Percentiles rank a stretch among this genome's conserved stretches.
Evolutionary conservation across 2,797 vertebrate species (phyloP).

Genomic region (Hypotaenidia okinawae): DNA sequence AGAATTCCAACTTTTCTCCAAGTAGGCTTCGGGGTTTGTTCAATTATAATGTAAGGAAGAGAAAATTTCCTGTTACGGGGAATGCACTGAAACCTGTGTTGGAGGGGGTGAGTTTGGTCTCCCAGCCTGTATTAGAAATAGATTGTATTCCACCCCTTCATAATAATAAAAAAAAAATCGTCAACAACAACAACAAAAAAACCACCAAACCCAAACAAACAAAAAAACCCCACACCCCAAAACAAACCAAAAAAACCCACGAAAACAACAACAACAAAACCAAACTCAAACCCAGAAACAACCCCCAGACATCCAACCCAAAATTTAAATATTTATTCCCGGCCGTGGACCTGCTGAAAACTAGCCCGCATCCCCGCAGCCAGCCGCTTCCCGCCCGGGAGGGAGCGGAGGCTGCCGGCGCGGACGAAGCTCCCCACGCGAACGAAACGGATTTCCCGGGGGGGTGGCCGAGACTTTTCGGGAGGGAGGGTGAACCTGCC

Average conservation of each 20-base stretch:
- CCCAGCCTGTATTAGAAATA: neutral
- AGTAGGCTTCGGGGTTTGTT: constrained; percentile 64
- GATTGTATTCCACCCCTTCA: neutral
- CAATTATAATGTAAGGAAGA: constrained; percentile 67
- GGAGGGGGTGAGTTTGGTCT: neutral
- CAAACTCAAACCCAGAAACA: no score
- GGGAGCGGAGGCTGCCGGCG: neutral
- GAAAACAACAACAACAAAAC: neutral
- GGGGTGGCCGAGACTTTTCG: neutral
- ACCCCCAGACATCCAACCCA: no score
- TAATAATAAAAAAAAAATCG: neutral
- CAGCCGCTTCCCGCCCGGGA: neutral
- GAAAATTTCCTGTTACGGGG: constrained; percentile 70
- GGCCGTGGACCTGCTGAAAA: neutral
- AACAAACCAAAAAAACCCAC: no score
- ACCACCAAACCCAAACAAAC: no score
- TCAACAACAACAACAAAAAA: neutral
- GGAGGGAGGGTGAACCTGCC: neutral
- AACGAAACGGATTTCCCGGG: constrained; percentile 43
- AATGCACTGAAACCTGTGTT: constrained; percentile 9
- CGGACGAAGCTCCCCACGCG: neutral
- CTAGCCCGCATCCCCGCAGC: neutral
- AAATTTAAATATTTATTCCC: neutral
- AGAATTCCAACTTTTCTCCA: constrained; percentile 78
- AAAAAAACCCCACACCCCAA: no score